Evolutionary conservation across 2,113 vertebrate genomes (phyloP).

Genomic region (Phalacrocorax aristotelis): DNA sequence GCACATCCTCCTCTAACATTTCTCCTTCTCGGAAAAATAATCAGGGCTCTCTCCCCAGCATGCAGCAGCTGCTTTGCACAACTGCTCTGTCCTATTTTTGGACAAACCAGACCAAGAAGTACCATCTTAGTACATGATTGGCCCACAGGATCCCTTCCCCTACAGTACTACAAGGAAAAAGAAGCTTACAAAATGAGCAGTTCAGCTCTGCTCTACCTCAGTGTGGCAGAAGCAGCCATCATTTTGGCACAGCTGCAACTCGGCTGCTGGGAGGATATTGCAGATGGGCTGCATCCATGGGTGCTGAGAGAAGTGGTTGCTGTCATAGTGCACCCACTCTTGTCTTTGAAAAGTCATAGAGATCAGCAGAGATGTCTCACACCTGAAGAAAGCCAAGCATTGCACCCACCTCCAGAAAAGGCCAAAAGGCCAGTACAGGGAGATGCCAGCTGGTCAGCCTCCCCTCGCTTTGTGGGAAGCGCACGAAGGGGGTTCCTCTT

Average conservation of each 20-base stretch:
- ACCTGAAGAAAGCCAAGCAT: neutral
- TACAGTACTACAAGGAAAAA: neutral
- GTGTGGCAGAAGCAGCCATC: neutral
- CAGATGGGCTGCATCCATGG: neutral
- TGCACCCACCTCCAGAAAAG: neutral
- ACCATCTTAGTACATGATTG: accelerated
- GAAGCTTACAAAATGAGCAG: neutral
- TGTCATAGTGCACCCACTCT: accelerated
- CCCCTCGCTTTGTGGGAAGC: neutral
- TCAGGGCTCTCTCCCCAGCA: accelerated
- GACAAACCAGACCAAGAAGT: neutral
- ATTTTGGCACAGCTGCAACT: neutral
- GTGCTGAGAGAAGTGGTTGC: neutral
- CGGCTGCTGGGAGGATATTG: neutral
- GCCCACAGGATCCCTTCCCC: neutral
- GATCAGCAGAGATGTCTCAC: neutral
- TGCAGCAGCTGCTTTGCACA: neutral
- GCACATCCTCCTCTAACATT: neutral
- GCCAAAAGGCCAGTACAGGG: neutral
- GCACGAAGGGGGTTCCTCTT: accelerated
- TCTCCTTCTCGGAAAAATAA: neutral
- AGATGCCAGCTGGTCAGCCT: neutral
- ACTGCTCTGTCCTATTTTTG: neutral
- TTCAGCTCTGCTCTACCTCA: neutral
- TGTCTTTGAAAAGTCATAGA: neutral